phyloP scores from a whole-genome alignment of 2,888 invertebrate species.

The Troides aeacus region DNA sequence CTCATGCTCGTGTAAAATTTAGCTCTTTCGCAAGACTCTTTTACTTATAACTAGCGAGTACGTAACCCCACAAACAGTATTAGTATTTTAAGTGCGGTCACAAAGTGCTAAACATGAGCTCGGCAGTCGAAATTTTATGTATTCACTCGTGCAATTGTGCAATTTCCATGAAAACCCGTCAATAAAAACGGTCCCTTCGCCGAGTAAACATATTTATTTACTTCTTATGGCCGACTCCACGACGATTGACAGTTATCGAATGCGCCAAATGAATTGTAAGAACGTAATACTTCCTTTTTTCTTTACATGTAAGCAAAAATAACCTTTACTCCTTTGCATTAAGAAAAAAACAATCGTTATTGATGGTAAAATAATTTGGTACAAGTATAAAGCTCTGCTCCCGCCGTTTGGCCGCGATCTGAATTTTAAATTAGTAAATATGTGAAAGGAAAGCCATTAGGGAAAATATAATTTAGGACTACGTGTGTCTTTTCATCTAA shows the following conservation, averaged over 20 bases:
- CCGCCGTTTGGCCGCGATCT: conserved; percentile 58
- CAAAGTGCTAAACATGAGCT: conserved; percentile 33
- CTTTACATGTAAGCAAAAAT: conserved; percentile 30
- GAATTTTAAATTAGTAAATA: conserved; percentile 70
- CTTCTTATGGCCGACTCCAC: conserved; percentile 54
- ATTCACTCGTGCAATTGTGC: conserved; percentile 47
- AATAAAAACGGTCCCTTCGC: conserved; percentile 55
- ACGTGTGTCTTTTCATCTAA: not conserved
- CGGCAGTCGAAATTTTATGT: conserved; percentile 38
- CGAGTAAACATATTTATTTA: conserved; percentile 64
- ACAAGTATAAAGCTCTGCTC: conserved; percentile 56
- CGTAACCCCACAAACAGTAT: conserved; percentile 19
- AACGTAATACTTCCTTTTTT: conserved; percentile 38
- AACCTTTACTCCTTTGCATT: conserved; percentile 29
- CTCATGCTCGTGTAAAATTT: no score
- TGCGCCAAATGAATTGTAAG: conserved; percentile 63
- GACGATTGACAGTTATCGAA: conserved; percentile 68
- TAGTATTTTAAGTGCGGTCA: conserved; percentile 18
- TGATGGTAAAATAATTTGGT: conserved; percentile 44
- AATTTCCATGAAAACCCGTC: conserved; percentile 61
- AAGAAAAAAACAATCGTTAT: conserved; percentile 31
- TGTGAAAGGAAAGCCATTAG: conserved; percentile 31
- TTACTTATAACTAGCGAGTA: not conserved
- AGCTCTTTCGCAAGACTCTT: no score
- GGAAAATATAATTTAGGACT: not conserved